Evolutionary conservation across 2,113 vertebrate species (phyloP).

Genomic region (Bettongia penicillata): DNA sequence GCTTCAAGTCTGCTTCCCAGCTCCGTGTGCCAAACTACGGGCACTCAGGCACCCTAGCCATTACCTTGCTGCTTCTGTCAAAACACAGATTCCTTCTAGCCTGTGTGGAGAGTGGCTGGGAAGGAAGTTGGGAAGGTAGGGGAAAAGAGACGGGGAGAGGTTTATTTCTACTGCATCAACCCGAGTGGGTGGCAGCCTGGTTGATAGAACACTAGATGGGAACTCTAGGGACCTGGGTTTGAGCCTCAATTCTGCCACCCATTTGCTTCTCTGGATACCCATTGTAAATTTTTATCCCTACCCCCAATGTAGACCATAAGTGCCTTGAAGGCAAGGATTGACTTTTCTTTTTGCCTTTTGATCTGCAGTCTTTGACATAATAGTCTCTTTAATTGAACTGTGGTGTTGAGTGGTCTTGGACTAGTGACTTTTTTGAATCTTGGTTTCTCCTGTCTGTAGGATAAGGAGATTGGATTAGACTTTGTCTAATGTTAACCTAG

Average conservation of each 20-base stretch:
- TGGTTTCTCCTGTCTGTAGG: neutral
- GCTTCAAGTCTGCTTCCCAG: constrained; percentile 41
- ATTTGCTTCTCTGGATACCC: neutral
- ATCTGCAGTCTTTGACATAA: neutral
- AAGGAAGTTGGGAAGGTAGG: too few species aligned
- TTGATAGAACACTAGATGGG: neutral
- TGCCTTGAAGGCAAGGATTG: neutral
- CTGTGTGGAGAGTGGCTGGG: neutral
- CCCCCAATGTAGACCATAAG: neutral
- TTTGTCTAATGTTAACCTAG: neutral
- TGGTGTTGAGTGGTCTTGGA: neutral
- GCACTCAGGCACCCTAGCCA: neutral
- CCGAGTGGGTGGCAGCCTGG: neutral
- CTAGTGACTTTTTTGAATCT: neutral
- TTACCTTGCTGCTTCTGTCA: neutral
- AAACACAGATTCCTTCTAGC: neutral
- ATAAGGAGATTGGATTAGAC: neutral
- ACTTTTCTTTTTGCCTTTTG: neutral
- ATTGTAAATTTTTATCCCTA: neutral
- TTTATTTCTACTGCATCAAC: neutral
- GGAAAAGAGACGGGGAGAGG: neutral
- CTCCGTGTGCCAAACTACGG: neutral
- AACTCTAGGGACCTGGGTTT: neutral
- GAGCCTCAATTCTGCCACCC: neutral
- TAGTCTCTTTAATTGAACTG: neutral